Base-by-base conservation (phyloP, 2,888 invertebrate species). In the Eupithecia tripunctaria region DNA sequence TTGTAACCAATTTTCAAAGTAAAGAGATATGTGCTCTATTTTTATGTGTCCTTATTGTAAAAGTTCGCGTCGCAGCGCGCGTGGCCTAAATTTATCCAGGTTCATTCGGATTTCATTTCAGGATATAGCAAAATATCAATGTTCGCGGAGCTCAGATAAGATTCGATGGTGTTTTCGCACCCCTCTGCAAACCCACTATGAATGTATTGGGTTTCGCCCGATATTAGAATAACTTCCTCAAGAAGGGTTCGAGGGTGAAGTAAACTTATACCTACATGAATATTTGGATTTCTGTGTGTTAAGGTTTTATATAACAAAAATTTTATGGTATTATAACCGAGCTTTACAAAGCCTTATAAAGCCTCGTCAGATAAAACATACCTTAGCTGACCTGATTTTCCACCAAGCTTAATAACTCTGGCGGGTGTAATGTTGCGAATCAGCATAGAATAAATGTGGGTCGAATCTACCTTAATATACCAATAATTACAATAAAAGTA, bases 211-310 rank as follows among this genome's bases (percentile, higher is more conserved):
- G 56, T 38, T 71, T 70, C 47, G 25, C 29, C 65, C 66, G 32
- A 62, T 74, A 74, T 74, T 68, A 65, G 70, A 74, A 74, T 74
- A 71, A 68, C 74, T 74, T 71, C 41, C 68, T 38, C 60, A 21
- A 38, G 62, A 29, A 38, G 68, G 25, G 38, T 38, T 60, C 41
- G 38, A 38, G 51, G 36, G 36, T 64, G 15, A 12, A 27, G 47
- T 59, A 29, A 60, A 29, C 27, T 2, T 15, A 29, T 21, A 29
- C 27, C 27, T 1, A 29, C 18, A 60, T 18, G 29, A 60, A 60
- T 29, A 29, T 60, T 60, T 27, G 18, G 2, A 56, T 25, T 25
- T 51, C 56, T 27, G 59, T 59, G 25, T 59, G 59, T 59, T 59
- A 6, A 12, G 59, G 56, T 1, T 59, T 59, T 3, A n/a, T n/a